Evolutionary conservation across 92 coral and sea anemone species (phyloP).

Genomic region (Epizoanthus illoricatus): DNA sequence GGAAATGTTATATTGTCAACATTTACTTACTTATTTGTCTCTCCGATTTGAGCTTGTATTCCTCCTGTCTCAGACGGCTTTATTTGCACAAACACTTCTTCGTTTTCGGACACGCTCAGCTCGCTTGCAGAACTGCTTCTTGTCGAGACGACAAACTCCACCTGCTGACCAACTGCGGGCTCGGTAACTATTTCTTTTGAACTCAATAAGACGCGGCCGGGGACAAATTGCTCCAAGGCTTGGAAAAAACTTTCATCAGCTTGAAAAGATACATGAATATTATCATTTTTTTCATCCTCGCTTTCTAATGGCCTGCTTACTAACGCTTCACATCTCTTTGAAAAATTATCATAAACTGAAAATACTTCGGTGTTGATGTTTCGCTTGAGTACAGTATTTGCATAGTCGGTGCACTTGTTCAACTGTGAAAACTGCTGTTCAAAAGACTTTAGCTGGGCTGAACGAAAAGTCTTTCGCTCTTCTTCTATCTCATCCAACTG

Average conservation of each 20-base stretch:
- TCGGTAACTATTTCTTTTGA: conserved; percentile 4
- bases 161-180: conserved; percentile 31
- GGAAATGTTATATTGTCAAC: background rate
- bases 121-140: conserved; percentile 11
- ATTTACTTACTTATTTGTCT: conserved; percentile 22
- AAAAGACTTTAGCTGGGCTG: conserved; percentile 30
- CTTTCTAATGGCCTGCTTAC: conserved; percentile 31
- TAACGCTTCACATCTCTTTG: conserved; percentile 26
- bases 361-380: conserved; percentile 27
- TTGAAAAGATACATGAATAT: conserved; percentile 27
- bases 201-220: conserved; percentile 39
- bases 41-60: conserved; percentile 31
- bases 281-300: conserved; percentile 17
- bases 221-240: conserved; percentile 37
- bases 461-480: conserved; percentile 22
- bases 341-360: conserved; percentile 16
- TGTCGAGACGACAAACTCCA: conserved; percentile 19
- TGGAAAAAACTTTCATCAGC: conserved; percentile 33
- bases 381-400: conserved; percentile 20
- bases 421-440: conserved; percentile 24
- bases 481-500: conserved; percentile 40
- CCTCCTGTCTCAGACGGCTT: conserved; percentile 26
- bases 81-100: conserved; percentile 30
- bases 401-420: conserved; percentile 15
- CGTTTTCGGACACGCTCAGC: conserved; percentile 15